These are phyloP conservation scores for Phyllotreta cruciferae DNA, from an alignment of 2,888 invertebrate species.

Conservation along the genomic window DNA sequence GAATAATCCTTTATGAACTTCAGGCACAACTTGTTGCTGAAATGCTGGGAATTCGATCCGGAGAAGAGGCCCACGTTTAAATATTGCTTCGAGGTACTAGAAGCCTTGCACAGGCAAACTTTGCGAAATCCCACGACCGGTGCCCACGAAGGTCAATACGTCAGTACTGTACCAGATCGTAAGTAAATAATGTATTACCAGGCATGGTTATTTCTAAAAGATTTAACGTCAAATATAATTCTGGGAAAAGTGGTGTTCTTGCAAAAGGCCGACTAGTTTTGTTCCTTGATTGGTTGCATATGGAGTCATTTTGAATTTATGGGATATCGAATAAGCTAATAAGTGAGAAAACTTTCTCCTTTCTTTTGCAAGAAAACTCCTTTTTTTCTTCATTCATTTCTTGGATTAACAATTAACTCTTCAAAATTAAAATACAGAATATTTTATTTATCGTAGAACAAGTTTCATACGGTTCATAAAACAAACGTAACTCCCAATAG, in stretches of 20 bases:
- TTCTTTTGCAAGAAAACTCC: neutral
- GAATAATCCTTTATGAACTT: constrained; percentile 36
- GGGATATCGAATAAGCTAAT: too few relatives aligned
- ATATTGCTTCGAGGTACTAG: constrained; percentile 74
- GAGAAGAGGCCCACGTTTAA: constrained; percentile 89
- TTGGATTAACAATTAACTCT: too few relatives aligned
- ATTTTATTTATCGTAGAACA: too few relatives aligned
- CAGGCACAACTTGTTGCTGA: constrained; percentile 84
- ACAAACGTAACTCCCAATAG: too few relatives aligned
- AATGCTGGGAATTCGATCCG: constrained; percentile 87
- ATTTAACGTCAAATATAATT: neutral
- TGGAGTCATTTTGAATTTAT: too few relatives aligned
- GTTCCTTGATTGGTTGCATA: too few relatives aligned
- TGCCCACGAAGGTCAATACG: constrained; percentile 62
- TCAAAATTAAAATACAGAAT: too few relatives aligned
- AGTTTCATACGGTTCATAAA: too few relatives aligned
- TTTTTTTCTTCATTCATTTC: neutral
- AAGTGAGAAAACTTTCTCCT: too few relatives aligned
- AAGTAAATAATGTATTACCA: constrained; percentile 44
- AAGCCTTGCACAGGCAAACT: constrained; percentile 55
- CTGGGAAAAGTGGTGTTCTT: too few relatives aligned
- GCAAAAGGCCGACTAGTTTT: too few relatives aligned
- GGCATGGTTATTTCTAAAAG: neutral
- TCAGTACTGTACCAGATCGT: constrained; percentile 60
- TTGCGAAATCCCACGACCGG: constrained; percentile 56